Percentiles rank a stretch among this genome's conserved stretches.
Conservation (phyloP, 2,113 vertebrate genomes). For the Struthio camelus region DNA sequence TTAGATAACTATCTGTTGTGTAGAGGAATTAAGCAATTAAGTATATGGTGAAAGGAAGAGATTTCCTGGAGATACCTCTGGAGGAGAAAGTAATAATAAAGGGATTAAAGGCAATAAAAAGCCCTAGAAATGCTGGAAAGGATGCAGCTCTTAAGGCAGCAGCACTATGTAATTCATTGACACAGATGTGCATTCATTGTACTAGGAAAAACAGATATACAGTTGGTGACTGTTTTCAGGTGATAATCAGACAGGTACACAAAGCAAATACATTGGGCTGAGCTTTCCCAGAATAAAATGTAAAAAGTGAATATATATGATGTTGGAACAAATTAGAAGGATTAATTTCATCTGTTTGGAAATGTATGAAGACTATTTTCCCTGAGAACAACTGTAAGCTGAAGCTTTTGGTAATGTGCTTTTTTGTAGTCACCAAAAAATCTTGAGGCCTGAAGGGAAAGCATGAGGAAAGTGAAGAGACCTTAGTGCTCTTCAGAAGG, state of each 20-base stretch:
- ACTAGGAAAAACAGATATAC: background rate
- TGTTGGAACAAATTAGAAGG: background rate
- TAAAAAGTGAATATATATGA: no score
- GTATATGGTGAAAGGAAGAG: background rate
- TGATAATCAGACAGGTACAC: background rate
- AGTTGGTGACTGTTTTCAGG: background rate
- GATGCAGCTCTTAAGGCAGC: background rate
- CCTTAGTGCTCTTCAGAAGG: background rate
- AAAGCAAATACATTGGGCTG: background rate
- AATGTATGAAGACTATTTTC: background rate
- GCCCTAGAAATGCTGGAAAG: background rate
- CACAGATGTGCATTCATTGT: background rate
- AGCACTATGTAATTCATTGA: background rate
- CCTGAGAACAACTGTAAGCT: background rate
- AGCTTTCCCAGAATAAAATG: no score
- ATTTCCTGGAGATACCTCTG: background rate
- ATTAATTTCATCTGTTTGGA: background rate
- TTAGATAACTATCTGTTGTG: background rate
- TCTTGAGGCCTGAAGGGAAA: background rate
- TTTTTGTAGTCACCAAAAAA: background rate
- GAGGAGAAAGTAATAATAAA: background rate
- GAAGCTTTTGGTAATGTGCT: background rate
- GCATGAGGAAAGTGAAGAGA: background rate
- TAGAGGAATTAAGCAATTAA: background rate
- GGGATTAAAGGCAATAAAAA: background rate